These are phyloP conservation scores for Megaceryle alcyon DNA, from an alignment of 2,797 vertebrate species.

Conservation along the genomic window DNA sequence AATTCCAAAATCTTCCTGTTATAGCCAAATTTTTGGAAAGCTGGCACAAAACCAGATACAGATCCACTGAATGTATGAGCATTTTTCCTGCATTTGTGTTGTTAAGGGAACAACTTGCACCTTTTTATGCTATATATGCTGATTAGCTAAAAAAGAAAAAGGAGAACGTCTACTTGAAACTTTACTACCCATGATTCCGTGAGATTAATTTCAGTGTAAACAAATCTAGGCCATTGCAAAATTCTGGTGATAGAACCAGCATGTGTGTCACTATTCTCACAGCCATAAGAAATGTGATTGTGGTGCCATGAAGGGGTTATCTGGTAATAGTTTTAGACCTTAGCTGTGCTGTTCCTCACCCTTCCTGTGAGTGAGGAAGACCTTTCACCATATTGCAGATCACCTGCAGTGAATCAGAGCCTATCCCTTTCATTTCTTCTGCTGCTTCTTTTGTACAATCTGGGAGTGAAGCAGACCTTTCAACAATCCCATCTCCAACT, in stretches of 20 bases:
- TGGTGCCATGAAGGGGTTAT: background rate
- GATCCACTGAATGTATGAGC: background rate
- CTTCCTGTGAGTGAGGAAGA: background rate
- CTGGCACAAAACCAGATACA: background rate
- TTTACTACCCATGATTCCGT: fast-evolving
- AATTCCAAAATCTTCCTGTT: conserved; percentile 13
- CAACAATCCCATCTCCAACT: background rate
- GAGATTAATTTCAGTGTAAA: background rate
- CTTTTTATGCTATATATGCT: background rate
- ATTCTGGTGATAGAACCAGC: background rate
- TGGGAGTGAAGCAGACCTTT: background rate
- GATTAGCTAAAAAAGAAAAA: background rate
- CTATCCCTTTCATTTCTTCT: background rate
- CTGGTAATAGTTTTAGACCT: fast-evolving
- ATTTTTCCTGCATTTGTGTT: background rate
- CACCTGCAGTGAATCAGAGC: background rate
- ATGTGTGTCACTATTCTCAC: background rate
- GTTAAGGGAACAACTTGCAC: background rate
- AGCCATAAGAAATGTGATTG: fast-evolving
- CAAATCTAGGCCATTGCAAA: background rate
- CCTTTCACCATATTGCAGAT: background rate
- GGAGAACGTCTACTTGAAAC: no score
- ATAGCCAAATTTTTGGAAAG: background rate
- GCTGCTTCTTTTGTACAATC: background rate
- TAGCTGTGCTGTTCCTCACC: background rate